Evolutionary conservation across 2,888 invertebrate genomes (phyloP).

Genomic region (Cheilosia urbana): DNA sequence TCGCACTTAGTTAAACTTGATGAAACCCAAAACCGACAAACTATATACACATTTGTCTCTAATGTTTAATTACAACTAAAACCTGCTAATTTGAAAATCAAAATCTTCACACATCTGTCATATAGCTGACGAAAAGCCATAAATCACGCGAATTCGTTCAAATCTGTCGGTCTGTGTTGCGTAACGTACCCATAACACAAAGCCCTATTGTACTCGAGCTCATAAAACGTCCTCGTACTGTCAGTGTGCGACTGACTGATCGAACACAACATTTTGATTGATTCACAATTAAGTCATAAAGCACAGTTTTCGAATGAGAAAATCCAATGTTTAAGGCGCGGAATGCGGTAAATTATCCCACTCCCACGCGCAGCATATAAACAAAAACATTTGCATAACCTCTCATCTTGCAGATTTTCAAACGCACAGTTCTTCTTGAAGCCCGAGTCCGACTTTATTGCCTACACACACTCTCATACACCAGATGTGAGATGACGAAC

Average conservation of each 20-base stretch:
- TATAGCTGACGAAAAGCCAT: not conserved
- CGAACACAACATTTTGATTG: slow-evolving; percentile 20
- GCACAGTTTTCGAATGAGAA: not conserved
- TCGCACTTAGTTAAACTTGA: too few relatives aligned
- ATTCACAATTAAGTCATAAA: slow-evolving; percentile 22
- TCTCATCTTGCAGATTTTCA: slow-evolving; percentile 24
- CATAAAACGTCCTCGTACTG: slow-evolving; percentile 13
- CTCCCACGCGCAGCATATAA: not conserved
- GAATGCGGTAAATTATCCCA: not conserved
- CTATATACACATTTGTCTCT: too few relatives aligned
- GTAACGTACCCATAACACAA: not conserved
- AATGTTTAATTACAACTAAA: too few relatives aligned
- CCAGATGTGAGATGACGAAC: slow-evolving; percentile 10
- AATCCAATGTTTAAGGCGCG: not conserved
- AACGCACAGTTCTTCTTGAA: not conserved
- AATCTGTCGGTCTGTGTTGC: not conserved
- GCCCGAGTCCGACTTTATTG: not conserved
- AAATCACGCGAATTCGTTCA: not conserved
- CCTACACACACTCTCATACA: not conserved
- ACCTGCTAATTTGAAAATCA: too few relatives aligned
- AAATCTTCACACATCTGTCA: not conserved
- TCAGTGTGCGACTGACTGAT: slow-evolving; percentile 3
- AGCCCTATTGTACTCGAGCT: not conserved
- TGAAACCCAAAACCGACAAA: too few relatives aligned
- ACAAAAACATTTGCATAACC: slow-evolving; percentile 28